These are phyloP conservation scores for Mus caroli DNA, from an alignment of 2,797 vertebrate genomes.

Conservation along the genomic window DNA sequence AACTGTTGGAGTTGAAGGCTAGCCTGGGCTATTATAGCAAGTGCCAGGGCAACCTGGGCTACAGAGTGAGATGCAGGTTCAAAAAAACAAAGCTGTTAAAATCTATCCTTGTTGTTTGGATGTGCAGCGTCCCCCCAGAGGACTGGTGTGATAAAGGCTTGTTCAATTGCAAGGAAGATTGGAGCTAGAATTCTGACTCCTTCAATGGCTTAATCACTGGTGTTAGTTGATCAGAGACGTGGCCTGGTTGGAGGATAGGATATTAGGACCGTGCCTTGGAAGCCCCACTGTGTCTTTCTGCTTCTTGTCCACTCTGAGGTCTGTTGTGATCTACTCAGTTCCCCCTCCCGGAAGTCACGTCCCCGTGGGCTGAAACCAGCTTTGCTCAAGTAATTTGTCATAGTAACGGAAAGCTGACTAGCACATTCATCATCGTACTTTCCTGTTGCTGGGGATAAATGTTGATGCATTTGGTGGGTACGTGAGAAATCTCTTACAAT, in stretches of 20 bases:
- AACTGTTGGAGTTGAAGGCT: background rate
- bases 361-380: background rate
- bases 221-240: background rate
- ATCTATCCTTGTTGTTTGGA: background rate
- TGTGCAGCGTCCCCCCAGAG: background rate
- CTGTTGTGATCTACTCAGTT: background rate
- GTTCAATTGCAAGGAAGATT: too few relatives aligned
- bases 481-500: conserved; percentile 90
- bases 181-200: background rate
- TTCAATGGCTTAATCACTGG: background rate
- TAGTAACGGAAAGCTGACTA: background rate
- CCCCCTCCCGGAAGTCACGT: too few relatives aligned
- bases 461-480: conserved; percentile 89
- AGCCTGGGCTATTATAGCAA: too few relatives aligned
- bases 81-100: background rate
- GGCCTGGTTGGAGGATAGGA: background rate
- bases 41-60: background rate
- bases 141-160: background rate
- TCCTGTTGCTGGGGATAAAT: conserved; percentile 83
- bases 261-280: background rate
- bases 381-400: background rate
- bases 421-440: conserved; percentile 1
- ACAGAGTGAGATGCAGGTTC: background rate
- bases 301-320: background rate
- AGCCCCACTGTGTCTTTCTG: too few relatives aligned